Evolutionary conservation across 2,113 vertebrate species (phyloP).

Genomic region (Coreoperca whiteheadi): DNA sequence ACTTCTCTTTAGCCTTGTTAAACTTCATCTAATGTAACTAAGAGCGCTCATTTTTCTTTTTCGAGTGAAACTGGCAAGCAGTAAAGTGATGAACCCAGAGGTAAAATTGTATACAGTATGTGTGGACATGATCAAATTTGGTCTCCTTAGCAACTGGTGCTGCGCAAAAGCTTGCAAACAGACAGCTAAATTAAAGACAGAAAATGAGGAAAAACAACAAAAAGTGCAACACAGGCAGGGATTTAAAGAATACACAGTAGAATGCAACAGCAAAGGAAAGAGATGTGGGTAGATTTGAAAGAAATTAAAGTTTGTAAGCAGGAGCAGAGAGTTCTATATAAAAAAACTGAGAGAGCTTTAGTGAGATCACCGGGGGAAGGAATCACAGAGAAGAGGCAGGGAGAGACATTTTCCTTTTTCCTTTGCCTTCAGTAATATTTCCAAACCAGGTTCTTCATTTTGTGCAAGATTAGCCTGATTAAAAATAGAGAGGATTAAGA

Average conservation of each 20-base stretch:
- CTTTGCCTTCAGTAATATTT: conserved; percentile 48
- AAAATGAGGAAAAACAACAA: neutral
- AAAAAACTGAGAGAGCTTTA: neutral
- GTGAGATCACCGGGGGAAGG: neutral
- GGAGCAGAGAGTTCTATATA: neutral
- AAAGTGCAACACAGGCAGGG: neutral
- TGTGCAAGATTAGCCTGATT: conserved; percentile 78
- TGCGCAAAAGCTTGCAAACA: conserved; percentile 11
- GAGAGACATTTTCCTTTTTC: conserved; percentile 17
- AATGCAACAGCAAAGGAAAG: neutral
- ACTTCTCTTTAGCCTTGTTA: conserved; percentile 22
- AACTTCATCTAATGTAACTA: neutral
- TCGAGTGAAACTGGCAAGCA: conserved; percentile 25
- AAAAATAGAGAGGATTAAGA: conserved; percentile 79
- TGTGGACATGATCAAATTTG: conserved; percentile 48
- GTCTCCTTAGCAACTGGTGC: conserved; percentile 64
- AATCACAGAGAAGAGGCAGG: conserved; percentile 6
- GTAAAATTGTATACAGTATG: conserved; percentile 36
- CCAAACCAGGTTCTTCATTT: conserved; percentile 62
- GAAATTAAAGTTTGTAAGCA: conserved; percentile 16
- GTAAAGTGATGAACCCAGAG: conserved; percentile 44
- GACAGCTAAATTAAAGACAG: neutral
- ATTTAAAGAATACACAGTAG: neutral
- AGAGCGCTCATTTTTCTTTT: conserved; percentile 27
- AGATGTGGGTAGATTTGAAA: neutral